A percentile compares a stretch with the other conserved stretches of the same genome.
Conservation (phyloP, 2,113 vertebrate species). For the Nannobrachium achirus region DNA sequence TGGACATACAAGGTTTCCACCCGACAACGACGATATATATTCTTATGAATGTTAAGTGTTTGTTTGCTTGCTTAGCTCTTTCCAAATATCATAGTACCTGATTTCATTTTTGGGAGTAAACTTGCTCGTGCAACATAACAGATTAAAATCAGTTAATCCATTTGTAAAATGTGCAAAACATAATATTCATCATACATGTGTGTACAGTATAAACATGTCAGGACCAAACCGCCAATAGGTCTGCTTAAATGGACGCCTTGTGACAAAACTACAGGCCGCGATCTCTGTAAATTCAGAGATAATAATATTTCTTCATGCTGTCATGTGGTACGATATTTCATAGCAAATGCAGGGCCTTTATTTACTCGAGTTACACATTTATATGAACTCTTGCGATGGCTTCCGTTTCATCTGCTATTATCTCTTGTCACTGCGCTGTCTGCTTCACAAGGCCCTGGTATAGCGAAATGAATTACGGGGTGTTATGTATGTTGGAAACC, state of each 20-base stretch:
- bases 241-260: not conserved
- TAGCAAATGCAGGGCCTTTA: slow-evolving; percentile 11
- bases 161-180: too few species aligned
- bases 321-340: not conserved
- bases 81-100: not conserved
- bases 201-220: too few species aligned
- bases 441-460: slow-evolving; percentile 56
- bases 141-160: too few species aligned
- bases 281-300: not conserved
- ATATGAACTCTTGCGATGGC: slow-evolving; percentile 19
- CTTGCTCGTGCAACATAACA: too few species aligned
- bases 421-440: slow-evolving; percentile 3
- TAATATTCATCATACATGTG: too few species aligned
- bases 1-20: too few species aligned
- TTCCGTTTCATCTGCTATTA: not conserved
- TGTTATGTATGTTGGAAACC: slow-evolving; percentile 55
- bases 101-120: slow-evolving; percentile 3
- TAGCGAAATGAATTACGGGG: slow-evolving; percentile 63
- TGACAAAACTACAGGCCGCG: not conserved
- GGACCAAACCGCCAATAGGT: too few species aligned
- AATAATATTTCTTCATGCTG: too few species aligned
- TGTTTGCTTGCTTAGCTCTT: slow-evolving; percentile 21
- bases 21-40: slow-evolving; percentile 46
- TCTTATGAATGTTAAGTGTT: slow-evolving; percentile 45
- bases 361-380: slow-evolving; percentile 2